A percentile compares a stretch with the other conserved stretches of the same genome.
Evolutionary conservation across 2,113 vertebrate genomes (phyloP).

Genomic region (Pagrus major): DNA sequence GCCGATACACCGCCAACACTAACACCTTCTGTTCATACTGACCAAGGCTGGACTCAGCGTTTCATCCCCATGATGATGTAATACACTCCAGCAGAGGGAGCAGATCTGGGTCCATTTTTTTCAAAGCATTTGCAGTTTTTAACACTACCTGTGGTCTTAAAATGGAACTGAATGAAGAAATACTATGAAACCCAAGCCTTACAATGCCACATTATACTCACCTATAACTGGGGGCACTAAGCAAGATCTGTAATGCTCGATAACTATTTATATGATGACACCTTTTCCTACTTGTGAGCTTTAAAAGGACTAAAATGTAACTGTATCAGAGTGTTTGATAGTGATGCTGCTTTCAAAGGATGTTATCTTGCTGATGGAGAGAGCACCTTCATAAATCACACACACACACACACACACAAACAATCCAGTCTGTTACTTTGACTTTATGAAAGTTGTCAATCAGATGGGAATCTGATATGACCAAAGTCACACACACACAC

Average conservation of each 20-base stretch:
- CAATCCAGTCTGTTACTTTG: slow-evolving; percentile 44
- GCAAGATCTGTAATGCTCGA: slow-evolving; percentile 6
- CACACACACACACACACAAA: slow-evolving; percentile 27
- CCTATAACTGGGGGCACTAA: neutral
- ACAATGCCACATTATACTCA: slow-evolving; percentile 24
- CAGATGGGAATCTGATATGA: slow-evolving; percentile 85
- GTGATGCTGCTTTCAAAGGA: slow-evolving; percentile 38
- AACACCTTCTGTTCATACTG: slow-evolving; percentile 25
- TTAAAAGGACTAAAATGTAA: slow-evolving; percentile 15
- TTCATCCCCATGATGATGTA: neutral
- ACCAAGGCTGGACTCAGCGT: slow-evolving; percentile 20
- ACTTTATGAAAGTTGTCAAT: slow-evolving; percentile 74
- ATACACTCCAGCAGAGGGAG: neutral
- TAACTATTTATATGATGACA: slow-evolving; percentile 25
- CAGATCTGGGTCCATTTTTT: neutral
- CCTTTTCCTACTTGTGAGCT: neutral
- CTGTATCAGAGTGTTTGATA: slow-evolving; percentile 34
- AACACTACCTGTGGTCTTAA: neutral
- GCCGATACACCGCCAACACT: slow-evolving; percentile 19
- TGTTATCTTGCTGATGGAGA: slow-evolving; percentile 3
- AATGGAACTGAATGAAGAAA: neutral
- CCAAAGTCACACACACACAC: slow-evolving; percentile 69
- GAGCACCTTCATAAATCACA: slow-evolving; percentile 15
- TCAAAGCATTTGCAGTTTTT: neutral
- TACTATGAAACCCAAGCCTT: neutral